These are phyloP conservation scores for Heliopora coerulea DNA, from an alignment of 92 coral and sea anemone genomes.

Conservation along the genomic window DNA sequence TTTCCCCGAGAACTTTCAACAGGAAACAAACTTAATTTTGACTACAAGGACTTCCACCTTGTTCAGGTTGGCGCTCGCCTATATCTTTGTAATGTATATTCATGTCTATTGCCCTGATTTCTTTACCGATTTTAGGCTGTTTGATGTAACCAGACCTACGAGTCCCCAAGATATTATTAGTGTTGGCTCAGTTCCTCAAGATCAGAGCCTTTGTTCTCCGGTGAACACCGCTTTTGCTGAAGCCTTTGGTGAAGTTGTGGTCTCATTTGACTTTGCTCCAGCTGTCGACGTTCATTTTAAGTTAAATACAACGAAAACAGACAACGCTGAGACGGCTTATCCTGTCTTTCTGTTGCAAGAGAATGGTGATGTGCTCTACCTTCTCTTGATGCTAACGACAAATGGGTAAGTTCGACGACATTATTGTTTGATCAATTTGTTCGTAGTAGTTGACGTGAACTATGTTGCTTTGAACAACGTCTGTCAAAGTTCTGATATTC, in stretches of 20 bases:
- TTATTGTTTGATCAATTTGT: neutral
- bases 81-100: too few species aligned
- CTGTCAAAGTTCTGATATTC: too few species aligned
- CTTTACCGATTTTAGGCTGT: constrained; percentile 51
- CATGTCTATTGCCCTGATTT: too few species aligned
- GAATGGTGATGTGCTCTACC: constrained; percentile 86
- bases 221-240: constrained; percentile 82
- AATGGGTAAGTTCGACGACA: constrained; percentile 52
- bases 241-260: constrained; percentile 89
- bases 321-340: constrained; percentile 49
- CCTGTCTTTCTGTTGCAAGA: constrained; percentile 82
- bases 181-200: constrained; percentile 53
- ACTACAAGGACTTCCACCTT: too few species aligned
- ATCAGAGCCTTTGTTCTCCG: constrained; percentile 53
- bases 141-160: constrained; percentile 72
- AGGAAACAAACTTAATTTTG: too few species aligned
- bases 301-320: constrained; percentile 34
- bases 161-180: constrained; percentile 70
- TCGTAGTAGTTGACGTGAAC: neutral
- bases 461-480: neutral
- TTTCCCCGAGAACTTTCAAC: too few species aligned
- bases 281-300: constrained; percentile 39
- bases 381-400: constrained; percentile 57
- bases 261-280: constrained; percentile 96
- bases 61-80: too few species aligned